phyloP scores from a whole-genome alignment of 2,888 invertebrate genomes.

The Chymomyza fuscimana region DNA sequence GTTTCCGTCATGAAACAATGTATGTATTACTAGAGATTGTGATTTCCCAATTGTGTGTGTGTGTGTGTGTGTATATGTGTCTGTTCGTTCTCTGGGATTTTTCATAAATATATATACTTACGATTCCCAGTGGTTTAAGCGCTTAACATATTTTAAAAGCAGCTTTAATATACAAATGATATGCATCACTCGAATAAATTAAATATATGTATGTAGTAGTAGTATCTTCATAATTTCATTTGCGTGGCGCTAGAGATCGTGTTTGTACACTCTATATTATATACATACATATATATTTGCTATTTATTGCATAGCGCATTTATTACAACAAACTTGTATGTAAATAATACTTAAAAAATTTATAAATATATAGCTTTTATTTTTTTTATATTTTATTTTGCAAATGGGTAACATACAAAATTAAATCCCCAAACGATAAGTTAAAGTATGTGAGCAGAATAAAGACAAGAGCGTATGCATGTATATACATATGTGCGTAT shows the following conservation, averaged over 20 bases:
- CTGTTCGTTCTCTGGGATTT: neutral
- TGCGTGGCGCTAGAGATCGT: neutral
- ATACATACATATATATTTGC: neutral
- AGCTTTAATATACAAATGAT: neutral
- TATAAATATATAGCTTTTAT: neutral
- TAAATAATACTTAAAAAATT: neutral
- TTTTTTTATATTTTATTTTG: neutral
- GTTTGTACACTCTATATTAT: neutral
- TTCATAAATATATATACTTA: conserved; percentile 28
- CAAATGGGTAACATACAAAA: neutral
- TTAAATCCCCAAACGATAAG: neutral
- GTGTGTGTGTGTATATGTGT: too few species aligned
- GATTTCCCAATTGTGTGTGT: neutral
- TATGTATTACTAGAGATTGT: neutral
- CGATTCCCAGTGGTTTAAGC: too few species aligned
- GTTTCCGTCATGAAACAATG: neutral
- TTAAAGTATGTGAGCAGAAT: conserved; percentile 49
- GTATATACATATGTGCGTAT: conserved; percentile 18
- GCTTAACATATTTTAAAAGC: too few species aligned
- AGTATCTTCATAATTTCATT: neutral
- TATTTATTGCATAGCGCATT: neutral
- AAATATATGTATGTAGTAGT: conserved; percentile 13
- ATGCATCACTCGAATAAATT: conserved; percentile 19
- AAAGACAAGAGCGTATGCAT: conserved; percentile 31
- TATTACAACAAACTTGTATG: neutral